Evolutionary conservation across 2,113 vertebrate species (phyloP).

Genomic region (Balaenoptera acutorostrata): DNA sequence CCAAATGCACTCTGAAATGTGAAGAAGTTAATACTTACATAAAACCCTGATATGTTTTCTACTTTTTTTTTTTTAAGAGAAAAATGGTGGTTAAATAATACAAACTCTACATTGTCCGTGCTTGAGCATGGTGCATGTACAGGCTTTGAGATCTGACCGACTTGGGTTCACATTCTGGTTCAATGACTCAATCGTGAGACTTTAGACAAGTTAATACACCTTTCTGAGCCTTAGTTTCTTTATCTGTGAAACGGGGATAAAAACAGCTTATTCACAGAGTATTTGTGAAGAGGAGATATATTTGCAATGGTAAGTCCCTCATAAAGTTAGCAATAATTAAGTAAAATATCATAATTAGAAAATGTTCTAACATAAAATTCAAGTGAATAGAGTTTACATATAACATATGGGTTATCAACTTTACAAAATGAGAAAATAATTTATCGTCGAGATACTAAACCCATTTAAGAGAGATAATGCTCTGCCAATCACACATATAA

Average conservation of each 20-base stretch:
- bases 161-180: background rate
- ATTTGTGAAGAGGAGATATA: background rate
- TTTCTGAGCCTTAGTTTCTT: background rate
- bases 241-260: background rate
- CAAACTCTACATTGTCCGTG: background rate
- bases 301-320: background rate
- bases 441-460: background rate
- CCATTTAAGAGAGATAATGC: background rate
- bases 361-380: background rate
- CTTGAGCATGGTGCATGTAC: background rate
- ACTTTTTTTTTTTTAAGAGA: background rate
- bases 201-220: background rate
- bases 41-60: background rate
- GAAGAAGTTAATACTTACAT: background rate
- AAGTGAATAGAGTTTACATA: background rate
- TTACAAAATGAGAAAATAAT: slow-evolving; percentile 16
- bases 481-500: background rate
- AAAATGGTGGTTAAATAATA: background rate
- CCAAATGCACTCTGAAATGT: background rate
- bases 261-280: background rate
- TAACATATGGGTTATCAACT: background rate
- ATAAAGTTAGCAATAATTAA: background rate
- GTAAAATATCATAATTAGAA: background rate
- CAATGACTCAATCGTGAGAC: background rate
- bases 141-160: background rate